phyloP scores from a whole-genome alignment of 2,113 vertebrate species.

The Carassius carassius region DNA sequence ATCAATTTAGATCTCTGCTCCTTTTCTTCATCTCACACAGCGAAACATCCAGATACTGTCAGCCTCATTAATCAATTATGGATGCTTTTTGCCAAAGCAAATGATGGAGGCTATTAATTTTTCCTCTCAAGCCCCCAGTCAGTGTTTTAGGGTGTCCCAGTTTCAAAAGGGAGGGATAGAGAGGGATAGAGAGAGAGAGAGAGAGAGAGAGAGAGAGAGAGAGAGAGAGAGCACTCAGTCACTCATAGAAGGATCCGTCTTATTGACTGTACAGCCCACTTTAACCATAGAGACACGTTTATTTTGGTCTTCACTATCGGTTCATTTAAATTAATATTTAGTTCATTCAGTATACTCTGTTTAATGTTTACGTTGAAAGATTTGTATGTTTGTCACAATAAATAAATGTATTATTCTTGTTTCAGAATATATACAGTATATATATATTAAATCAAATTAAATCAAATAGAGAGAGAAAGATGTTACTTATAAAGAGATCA shows the following conservation, averaged over 20 bases:
- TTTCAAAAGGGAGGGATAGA: background rate
- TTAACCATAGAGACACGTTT: background rate
- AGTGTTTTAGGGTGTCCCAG: slow-evolving; percentile 40
- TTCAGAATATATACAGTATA: too few species aligned
- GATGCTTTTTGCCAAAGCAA: slow-evolving; percentile 35
- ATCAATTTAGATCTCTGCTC: slow-evolving; percentile 9
- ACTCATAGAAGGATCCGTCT: background rate
- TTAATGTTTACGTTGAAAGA: background rate
- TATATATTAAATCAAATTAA: too few species aligned
- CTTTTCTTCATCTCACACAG: slow-evolving; percentile 9
- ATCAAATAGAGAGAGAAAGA: too few species aligned
- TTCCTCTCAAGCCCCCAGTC: background rate
- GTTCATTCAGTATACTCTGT: background rate
- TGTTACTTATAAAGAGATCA: too few species aligned
- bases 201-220: too few species aligned
- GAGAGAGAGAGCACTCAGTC: background rate
- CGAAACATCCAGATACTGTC: slow-evolving; percentile 1
- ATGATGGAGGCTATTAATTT: slow-evolving; percentile 38
- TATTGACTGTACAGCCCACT: background rate
- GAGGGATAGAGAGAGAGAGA: background rate
- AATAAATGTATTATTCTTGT: too few species aligned
- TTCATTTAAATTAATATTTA: background rate
- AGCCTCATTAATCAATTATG: slow-evolving; percentile 46
- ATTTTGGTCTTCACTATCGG: background rate
- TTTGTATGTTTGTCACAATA: background rate